Percentiles rank a stretch among this genome's conserved stretches.
Evolutionary conservation across 2,888 invertebrate species (phyloP).

Genomic region (Camptogramma bilineatum): DNA sequence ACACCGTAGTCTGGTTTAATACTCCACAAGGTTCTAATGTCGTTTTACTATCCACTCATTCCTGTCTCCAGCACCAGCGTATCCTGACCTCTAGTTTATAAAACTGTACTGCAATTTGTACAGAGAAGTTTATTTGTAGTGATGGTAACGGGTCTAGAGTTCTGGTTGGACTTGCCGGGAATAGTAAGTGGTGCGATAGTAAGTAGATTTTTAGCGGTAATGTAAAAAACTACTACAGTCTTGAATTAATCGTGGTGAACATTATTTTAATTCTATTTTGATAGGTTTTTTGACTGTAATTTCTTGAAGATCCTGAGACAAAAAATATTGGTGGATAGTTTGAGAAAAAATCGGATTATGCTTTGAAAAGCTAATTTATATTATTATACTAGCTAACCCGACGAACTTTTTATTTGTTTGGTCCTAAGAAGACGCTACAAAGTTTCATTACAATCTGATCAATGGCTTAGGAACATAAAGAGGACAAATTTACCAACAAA

Average conservation of each 20-base stretch:
- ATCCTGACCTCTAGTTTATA: constrained; percentile 32
- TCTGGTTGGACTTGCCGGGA: constrained; percentile 30
- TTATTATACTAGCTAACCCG: no score
- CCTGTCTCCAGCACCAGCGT: constrained; percentile 15
- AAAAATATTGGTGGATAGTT: no score
- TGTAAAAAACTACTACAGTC: background rate
- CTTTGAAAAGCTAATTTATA: no score
- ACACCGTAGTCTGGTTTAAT: constrained; percentile 41
- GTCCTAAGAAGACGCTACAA: no score
- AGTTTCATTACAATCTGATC: no score
- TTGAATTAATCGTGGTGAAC: no score
- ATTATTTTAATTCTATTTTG: background rate
- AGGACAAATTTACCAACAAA: no score
- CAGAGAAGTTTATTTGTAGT: constrained; percentile 31
- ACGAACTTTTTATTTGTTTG: no score
- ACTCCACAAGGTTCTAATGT: constrained; percentile 40
- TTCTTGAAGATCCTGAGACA: background rate
- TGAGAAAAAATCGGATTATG: no score
- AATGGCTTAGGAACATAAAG: no score
- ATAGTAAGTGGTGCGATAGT: constrained; percentile 27
- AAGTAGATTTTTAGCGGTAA: constrained; percentile 6
- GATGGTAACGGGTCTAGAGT: constrained; percentile 30
- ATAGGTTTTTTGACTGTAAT: background rate
- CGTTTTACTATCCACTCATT: constrained; percentile 41
- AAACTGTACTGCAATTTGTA: constrained; percentile 37